Base-by-base conservation (phyloP, 2,113 vertebrate genomes). In the Daubentonia madagascariensis region DNA sequence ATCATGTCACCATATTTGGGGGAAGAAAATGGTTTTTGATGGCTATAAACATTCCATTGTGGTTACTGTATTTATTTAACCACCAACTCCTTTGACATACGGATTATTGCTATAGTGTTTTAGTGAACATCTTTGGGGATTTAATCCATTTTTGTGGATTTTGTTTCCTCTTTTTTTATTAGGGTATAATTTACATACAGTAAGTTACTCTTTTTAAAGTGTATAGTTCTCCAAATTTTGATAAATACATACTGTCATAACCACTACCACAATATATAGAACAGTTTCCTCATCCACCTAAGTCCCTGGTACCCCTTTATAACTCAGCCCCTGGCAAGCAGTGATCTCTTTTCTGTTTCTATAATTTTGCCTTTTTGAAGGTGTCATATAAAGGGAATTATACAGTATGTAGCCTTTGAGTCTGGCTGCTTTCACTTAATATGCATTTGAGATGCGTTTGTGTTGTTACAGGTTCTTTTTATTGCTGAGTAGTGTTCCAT, bases 121-220 rank as follows among this genome's bases (percentile, higher is more conserved):
- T 32, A 78, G 35, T 40, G 22, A 22, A 20, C 9, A 59, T 13
- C 61, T 79, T 4, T 88, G 35, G 84, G 72, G 23, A 67, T 79
- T 45, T 72, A 79, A 48, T 57, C 48, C 35, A 5, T 83, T 6
- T 83, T 13, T 48, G 40, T 83, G 37, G 25, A n/a, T 57, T 80
- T 65, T 43, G 43, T 32, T 80, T 70, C 50, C 35, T 91, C 37
- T 63, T 79, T 61, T 63, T 73, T 50, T 75, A 37, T 54, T 48
- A 48, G 48, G 78, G 30, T 86, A n/a, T 4, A 84, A 45, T 59
- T 78, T 52, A n/a, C 12, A 20, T 84, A 18, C 8, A 12, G 23
- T 75, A n/a, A 89, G 20, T 68, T 83, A 81, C 30, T 35, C 4
- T 16, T 93, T 86, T 84, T 32, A 86, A 86, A 75, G 23, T 75